phyloP scores from a whole-genome alignment of 2,113 vertebrate genomes.

The Acinonyx jubatus region DNA sequence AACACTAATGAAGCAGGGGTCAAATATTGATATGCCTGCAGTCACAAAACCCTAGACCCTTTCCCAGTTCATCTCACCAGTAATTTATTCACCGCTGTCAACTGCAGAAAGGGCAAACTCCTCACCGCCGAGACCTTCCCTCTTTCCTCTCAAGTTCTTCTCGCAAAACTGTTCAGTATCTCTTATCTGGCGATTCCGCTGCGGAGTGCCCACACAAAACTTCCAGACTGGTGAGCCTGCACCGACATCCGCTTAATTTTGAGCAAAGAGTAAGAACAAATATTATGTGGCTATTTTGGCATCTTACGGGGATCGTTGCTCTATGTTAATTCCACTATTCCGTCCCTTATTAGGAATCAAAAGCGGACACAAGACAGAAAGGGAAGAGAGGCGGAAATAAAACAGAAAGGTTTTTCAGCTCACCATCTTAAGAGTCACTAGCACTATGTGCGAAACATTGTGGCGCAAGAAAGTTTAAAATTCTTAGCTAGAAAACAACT shows the following conservation, averaged over 20 bases:
- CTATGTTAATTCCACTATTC: not conserved
- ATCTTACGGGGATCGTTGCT: not conserved
- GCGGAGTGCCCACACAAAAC: not conserved
- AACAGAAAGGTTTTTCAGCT: not conserved
- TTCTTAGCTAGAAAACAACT: not conserved
- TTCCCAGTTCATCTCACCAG: not conserved
- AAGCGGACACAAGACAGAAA: not conserved
- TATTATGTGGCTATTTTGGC: not conserved
- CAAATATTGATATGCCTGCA: not conserved
- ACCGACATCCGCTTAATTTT: not conserved
- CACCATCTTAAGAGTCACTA: not conserved
- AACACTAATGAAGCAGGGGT: not conserved
- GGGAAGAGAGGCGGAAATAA: not conserved
- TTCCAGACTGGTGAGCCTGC: not conserved
- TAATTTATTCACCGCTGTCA: not conserved
- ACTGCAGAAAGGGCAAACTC: not conserved
- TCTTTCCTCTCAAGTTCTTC: not conserved
- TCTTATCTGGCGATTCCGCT: not conserved
- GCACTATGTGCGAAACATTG: not conserved
- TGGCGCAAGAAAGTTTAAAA: not conserved
- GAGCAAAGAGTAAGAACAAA: not conserved
- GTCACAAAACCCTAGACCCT: not conserved
- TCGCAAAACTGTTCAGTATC: not conserved
- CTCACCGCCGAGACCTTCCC: not conserved
- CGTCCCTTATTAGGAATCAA: not conserved